These are phyloP conservation scores for Marmota flaviventris DNA, from an alignment of 2,113 vertebrate species.

Conservation along the genomic window DNA sequence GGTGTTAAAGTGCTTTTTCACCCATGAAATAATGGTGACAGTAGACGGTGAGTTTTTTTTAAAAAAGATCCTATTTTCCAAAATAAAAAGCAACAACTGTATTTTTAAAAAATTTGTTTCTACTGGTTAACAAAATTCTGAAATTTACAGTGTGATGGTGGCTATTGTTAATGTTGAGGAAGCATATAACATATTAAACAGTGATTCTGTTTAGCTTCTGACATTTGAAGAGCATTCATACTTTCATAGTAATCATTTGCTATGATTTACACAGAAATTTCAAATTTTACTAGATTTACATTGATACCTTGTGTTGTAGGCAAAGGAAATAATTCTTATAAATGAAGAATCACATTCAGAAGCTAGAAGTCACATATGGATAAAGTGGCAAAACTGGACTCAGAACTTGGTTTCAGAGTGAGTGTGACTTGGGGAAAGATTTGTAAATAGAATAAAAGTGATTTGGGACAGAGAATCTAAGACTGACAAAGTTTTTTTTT, in stretches of 20 bases:
- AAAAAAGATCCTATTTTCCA: constrained; percentile 1
- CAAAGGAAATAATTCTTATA: constrained; percentile 48
- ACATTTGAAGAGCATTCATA: neutral
- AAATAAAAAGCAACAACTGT: constrained; percentile 42
- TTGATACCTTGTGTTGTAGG: neutral
- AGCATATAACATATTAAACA: neutral
- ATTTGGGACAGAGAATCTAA: neutral
- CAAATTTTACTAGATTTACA: constrained; percentile 50
- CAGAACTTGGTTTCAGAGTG: constrained; percentile 4
- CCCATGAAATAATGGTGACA: constrained; percentile 17
- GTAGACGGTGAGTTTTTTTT: constrained; percentile 3
- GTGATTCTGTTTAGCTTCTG: constrained; percentile 47
- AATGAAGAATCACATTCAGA: constrained; percentile 35
- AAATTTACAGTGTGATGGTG: constrained; percentile 41
- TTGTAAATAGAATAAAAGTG: constrained; percentile 39
- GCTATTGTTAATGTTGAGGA: constrained; percentile 22
- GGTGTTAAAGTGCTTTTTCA: constrained; percentile 59
- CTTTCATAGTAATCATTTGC: neutral
- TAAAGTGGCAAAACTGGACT: constrained; percentile 23
- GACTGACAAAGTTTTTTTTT: neutral
- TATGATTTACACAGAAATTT: constrained; percentile 1
- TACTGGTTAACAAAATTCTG: constrained; percentile 38
- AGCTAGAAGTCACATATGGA: constrained; percentile 19
- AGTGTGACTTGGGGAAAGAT: constrained; percentile 38
- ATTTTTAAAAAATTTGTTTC: constrained; percentile 55